phyloP scores from a whole-genome alignment of 2,797 vertebrate genomes.

The Enteromius radiatus region DNA sequence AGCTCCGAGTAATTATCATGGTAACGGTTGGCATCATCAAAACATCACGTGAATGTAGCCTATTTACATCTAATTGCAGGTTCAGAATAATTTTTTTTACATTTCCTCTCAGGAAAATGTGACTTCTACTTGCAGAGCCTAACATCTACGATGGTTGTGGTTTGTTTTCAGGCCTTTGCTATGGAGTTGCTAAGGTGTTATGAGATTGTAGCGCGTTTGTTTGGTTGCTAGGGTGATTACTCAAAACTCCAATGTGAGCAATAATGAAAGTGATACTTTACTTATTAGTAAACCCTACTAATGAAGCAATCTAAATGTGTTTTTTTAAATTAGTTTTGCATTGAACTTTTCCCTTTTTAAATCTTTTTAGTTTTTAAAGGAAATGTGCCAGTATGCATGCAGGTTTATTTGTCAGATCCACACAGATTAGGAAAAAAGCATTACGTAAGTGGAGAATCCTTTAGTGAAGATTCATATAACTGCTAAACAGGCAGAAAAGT shows the following conservation, averaged over 20 bases:
- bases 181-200: not conserved
- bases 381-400: not conserved
- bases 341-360: not conserved
- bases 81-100: not conserved
- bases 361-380: not conserved
- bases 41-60: not conserved
- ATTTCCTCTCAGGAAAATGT: not conserved
- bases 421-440: not conserved
- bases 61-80: not conserved
- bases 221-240: slow-evolving; percentile 8
- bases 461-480: not conserved
- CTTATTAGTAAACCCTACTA: not conserved
- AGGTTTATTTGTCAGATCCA: not conserved
- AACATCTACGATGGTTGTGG: not conserved
- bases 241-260: not conserved
- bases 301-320: not conserved
- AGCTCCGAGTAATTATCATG: not conserved
- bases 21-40: not conserved
- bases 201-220: not conserved
- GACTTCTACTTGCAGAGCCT: not conserved
- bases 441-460: not conserved
- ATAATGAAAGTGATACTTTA: not conserved
- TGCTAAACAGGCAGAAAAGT: slow-evolving; percentile 3
- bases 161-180: not conserved
- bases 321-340: not conserved